Conservation (phyloP, 1,140 invertebrate genomes). For the Drosophila arawakana region DNA sequence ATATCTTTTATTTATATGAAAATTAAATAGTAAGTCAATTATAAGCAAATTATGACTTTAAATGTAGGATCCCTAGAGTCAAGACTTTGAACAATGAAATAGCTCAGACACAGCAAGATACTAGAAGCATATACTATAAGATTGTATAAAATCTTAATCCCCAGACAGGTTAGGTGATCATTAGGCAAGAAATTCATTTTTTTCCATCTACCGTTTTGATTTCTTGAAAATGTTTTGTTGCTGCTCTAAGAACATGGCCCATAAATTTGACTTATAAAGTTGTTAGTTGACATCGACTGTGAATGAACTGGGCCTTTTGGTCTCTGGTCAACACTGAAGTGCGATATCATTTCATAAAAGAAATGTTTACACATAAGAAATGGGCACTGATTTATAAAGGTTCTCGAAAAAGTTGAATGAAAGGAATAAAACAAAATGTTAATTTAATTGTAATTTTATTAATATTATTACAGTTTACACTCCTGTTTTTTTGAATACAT, state of each 20-base stretch:
- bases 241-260: slow-evolving; percentile 35
- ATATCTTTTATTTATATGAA: slow-evolving; percentile 65
- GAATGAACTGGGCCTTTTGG: slow-evolving; percentile 55
- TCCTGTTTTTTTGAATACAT: neutral
- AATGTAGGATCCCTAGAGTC: slow-evolving; percentile 12
- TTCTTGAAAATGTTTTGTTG: slow-evolving; percentile 36
- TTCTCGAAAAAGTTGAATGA: neutral
- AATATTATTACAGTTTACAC: neutral
- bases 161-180: slow-evolving; percentile 60
- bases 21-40: slow-evolving; percentile 79
- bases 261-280: slow-evolving; percentile 81
- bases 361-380: slow-evolving; percentile 20
- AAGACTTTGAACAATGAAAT: slow-evolving; percentile 41
- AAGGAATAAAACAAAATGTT: neutral
- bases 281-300: slow-evolving; percentile 69
- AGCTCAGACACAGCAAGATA: slow-evolving; percentile 27
- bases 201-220: slow-evolving; percentile 45
- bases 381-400: slow-evolving; percentile 4
- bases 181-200: slow-evolving; percentile 40
- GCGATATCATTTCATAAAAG: slow-evolving; percentile 34
- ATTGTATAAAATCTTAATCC: slow-evolving; percentile 78
- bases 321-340: slow-evolving; percentile 19
- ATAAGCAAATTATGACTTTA: slow-evolving; percentile 66
- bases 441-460: slow-evolving; percentile 3
- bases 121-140: slow-evolving; percentile 11